These are phyloP conservation scores for Potamilus streckersoni DNA, from an alignment of 1,140 invertebrate species.

Conservation along the genomic window DNA sequence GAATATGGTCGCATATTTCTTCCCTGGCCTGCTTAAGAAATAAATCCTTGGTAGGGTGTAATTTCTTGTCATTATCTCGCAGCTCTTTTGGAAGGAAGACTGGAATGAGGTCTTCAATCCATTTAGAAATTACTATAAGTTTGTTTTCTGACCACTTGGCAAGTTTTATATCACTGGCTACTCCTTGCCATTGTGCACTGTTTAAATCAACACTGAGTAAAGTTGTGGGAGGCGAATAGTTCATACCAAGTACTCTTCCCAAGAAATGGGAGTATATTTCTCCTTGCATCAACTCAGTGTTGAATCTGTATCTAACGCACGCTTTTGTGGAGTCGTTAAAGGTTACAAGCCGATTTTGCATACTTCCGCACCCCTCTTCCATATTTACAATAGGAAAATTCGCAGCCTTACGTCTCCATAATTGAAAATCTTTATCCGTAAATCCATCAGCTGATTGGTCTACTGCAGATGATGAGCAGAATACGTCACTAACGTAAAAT, in stretches of 20 bases:
- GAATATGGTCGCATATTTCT: slow-evolving; percentile 81
- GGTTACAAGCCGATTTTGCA: slow-evolving; percentile 85
- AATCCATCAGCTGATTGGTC: slow-evolving; percentile 73
- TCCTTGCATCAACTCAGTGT: slow-evolving; percentile 91
- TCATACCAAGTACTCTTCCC: slow-evolving; percentile 78
- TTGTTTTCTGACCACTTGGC: slow-evolving; percentile 76
- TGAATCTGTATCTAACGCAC: slow-evolving; percentile 86
- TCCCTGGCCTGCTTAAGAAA: slow-evolving; percentile 36
- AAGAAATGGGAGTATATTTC: slow-evolving; percentile 89
- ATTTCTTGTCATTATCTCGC: slow-evolving; percentile 42
- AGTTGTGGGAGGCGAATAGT: slow-evolving; percentile 81
- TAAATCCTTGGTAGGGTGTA: slow-evolving; percentile 40
- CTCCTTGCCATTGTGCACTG: slow-evolving; percentile 76
- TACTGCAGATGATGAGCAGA: no score
- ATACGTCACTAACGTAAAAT: no score
- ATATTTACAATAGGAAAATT: slow-evolving; percentile 76
- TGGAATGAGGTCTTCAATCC: slow-evolving; percentile 74
- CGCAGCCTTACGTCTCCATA: slow-evolving; percentile 77
- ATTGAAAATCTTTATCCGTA: slow-evolving; percentile 71
- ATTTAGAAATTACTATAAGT: slow-evolving; percentile 77
- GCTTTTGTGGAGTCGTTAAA: slow-evolving; percentile 79
- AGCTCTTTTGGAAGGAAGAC: slow-evolving; percentile 75
- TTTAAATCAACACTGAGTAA: slow-evolving; percentile 77
- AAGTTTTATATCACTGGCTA: slow-evolving; percentile 75
- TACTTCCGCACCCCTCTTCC: slow-evolving; percentile 84